phyloP scores from a whole-genome alignment of 2,888 invertebrate species.

The Dasypogon diadema region DNA sequence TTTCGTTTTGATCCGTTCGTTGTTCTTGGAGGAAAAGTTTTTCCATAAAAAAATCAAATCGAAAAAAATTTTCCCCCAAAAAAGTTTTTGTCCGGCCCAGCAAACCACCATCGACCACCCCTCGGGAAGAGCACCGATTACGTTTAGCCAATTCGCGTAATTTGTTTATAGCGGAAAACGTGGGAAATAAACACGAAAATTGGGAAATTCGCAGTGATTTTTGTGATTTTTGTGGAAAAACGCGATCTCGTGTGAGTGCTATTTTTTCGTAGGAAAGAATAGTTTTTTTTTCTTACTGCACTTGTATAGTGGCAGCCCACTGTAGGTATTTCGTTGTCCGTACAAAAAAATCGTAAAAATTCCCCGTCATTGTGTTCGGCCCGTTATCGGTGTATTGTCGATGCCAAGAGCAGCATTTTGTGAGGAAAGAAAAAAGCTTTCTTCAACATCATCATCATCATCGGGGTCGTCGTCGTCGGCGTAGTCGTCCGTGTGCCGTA shows the following conservation, averaged over 20 bases:
- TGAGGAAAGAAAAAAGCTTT: neutral
- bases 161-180: constrained; percentile 11
- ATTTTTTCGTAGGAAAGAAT: constrained; percentile 15
- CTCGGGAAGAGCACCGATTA: constrained; percentile 7
- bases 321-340: constrained; percentile 6
- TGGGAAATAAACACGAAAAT: neutral
- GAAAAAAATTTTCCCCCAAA: constrained; percentile 5
- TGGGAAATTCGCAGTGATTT: constrained; percentile 10
- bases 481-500: no score
- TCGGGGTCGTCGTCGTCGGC: no score
- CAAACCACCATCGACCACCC: constrained; percentile 11
- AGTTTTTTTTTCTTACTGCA: neutral
- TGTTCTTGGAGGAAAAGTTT: constrained; percentile 9
- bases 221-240: constrained; percentile 24
- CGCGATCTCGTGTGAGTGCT: constrained; percentile 27
- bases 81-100: constrained; percentile 10
- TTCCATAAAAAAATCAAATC: constrained; percentile 52
- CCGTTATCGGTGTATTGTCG: constrained; percentile 4
- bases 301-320: constrained; percentile 32
- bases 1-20: constrained; percentile 40
- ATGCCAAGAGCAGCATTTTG: neutral
- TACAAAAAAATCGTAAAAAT: constrained; percentile 29
- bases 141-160: constrained; percentile 30
- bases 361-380: neutral
- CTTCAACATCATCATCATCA: neutral